Evolutionary conservation across 2,888 invertebrate species (phyloP), one percentile per base, ranked within the genome.

Genomic region (Mechanitis mazaeus): DNA sequence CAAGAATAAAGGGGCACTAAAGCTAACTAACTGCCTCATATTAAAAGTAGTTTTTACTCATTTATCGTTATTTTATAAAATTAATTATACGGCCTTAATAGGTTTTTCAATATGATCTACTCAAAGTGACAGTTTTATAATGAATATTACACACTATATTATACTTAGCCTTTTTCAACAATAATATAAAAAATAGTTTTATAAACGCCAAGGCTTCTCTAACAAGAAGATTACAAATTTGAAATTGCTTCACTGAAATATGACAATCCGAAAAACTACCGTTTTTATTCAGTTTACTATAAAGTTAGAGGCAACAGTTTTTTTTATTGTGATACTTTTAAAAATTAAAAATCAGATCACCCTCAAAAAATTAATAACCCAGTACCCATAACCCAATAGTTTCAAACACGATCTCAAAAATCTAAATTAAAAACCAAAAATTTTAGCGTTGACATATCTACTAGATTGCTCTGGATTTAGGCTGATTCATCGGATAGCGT

Each of bases 11-110:
- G 46, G 38, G 54, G 42, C 46, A 54, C 61, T 56, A 58, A 59
- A 57, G 61, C 56, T 56, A 61, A 61, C 61, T 57, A 57, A 59
- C 55, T 58, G 45, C 46, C 62, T 64, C 62, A 57, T 64, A 55
- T 55, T 2, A 20, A 20, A 35, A 38, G 57, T 35, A 50, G 59
- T 64, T 64, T 64, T 57, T 60, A 33, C 58, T 61, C 60, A 58
- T 61, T 60, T 60, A 65, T 56, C 46, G 33, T 33, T 63, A 60
- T 54, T 55, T 58, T 53, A 64, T 54, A 56, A 57, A 65, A 61
- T 64, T 56, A 20, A 59, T 54, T 38, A 58, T 50, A 58, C 56
- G 20, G 20, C 54, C 47, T 47, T 45, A 60, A 64, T 58, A 53
- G 55, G 50, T 35, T 55, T 46, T 45, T 20, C 38, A 53, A 53